Base-by-base conservation (phyloP, 2,888 invertebrate species). In the Drosophila setosimentum region DNA sequence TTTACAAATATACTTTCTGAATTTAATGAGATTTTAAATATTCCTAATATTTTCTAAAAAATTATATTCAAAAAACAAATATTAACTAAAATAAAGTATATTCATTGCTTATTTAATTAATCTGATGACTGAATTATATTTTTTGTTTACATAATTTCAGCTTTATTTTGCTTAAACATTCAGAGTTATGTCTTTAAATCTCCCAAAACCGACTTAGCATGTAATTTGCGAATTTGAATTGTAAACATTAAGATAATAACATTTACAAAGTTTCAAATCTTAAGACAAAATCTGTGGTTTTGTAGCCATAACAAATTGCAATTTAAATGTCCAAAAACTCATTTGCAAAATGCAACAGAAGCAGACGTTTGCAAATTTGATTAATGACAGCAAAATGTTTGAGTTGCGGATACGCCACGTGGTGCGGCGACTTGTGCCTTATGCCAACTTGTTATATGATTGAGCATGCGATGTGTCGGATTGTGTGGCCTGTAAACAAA, bases 361-460 rank as follows among this genome's bases (percentile, higher is more conserved):
- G 35, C 45, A 65, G 68, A n/a, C 37, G 40, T 51, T 59, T 71
- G 40, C 63, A 54, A 30, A n/a, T 76, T 72, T 80, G 78, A 78
- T 78, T 78, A 78, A 69, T 73, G 64, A 61, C 73, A 24, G 65
- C 53, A 55, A 55, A 45, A 27, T 18, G 60, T 60, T 49, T 54
- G 45, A 48, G 58, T 59, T 72, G 29, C 54, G 69, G 35, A 66
- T 62, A 59, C 58, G 76, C 55, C 72, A 16, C 29, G 68, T 60
- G 45, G 32, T 30, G 51, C 55, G 51, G 40, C 32, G 30, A 51
- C 65, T 70, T 50, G 62, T 1, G 69, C 80, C 73, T 69, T 68
- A 55, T 76, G 84, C 67, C 83, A 73, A 45, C 62, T 55, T 67
- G 59, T 73, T 72, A 76, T 72, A 78, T 81, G 89, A 81, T 87